phyloP scores from a whole-genome alignment of 2,113 vertebrate genomes.

The Dendropsophus ebraccatus region DNA sequence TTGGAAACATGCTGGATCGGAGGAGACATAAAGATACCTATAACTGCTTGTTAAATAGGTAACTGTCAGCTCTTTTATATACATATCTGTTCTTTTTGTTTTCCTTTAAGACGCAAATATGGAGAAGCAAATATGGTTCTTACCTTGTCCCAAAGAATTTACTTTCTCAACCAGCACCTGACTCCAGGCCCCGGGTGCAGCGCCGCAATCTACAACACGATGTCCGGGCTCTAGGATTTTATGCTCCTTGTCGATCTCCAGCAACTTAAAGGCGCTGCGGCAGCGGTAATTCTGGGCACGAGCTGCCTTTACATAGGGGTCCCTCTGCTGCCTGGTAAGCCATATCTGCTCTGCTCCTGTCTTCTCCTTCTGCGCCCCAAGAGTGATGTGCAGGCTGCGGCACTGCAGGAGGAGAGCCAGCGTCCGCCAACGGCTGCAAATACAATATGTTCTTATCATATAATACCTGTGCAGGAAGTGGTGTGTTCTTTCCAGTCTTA shows the following conservation, averaged over 20 bases:
- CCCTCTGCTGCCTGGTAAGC: slow-evolving; percentile 81
- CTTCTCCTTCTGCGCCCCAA: slow-evolving; percentile 64
- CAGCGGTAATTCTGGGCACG: slow-evolving; percentile 82
- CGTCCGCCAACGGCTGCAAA: slow-evolving; percentile 14
- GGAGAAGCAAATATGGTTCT: too few relatives aligned
- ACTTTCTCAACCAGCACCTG: slow-evolving; percentile 88
- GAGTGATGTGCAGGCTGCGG: slow-evolving; percentile 70
- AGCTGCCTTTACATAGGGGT: slow-evolving; percentile 88
- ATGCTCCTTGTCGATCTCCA: slow-evolving; percentile 84
- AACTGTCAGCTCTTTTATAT: too few relatives aligned
- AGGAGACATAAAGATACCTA: too few relatives aligned
- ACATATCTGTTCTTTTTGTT: too few relatives aligned
- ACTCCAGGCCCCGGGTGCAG: slow-evolving; percentile 94
- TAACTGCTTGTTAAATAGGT: too few relatives aligned
- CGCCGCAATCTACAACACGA: slow-evolving; percentile 88
- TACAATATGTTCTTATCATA: neutral
- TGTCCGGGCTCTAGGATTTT: slow-evolving; percentile 78
- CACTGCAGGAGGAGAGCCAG: neutral
- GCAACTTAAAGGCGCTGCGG: slow-evolving; percentile 91
- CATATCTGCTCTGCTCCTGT: slow-evolving; percentile 78
- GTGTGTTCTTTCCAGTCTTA: too few relatives aligned
- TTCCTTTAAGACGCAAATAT: too few relatives aligned
- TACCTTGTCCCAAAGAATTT: slow-evolving; percentile 80
- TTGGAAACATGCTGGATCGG: too few relatives aligned
- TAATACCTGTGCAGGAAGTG: neutral